A percentile compares a stretch with the other conserved stretches of the same genome.
Conservation (phyloP, 2,888 invertebrate genomes). For the Scelioninae gen. 1 region DNA sequence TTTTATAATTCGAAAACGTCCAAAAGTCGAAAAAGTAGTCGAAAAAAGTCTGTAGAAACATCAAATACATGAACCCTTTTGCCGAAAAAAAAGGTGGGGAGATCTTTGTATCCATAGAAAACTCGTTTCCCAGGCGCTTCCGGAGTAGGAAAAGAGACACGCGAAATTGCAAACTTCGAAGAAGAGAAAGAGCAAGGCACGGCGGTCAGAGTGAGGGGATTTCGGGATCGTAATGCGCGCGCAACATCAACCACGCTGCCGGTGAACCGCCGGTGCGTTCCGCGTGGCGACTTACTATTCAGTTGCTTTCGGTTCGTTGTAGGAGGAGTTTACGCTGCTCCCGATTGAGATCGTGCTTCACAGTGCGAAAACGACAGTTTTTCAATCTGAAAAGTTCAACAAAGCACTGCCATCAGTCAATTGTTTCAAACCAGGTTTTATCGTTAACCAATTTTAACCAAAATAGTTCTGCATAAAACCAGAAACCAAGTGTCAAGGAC, state of each 20-base stretch:
- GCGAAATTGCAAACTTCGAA: conserved; percentile 57
- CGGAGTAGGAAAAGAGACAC: conserved; percentile 42
- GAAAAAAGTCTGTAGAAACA: background rate
- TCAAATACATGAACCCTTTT: background rate
- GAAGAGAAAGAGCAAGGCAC: conserved; percentile 56
- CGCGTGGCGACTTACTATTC: conserved; percentile 69
- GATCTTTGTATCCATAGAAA: conserved; percentile 55
- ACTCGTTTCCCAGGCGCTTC: conserved; percentile 61
- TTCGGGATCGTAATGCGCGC: conserved; percentile 76
- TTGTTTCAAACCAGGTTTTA: background rate
- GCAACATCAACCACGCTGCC: conserved; percentile 80
- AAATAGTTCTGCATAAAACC: background rate
- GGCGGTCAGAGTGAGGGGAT: conserved; percentile 54
- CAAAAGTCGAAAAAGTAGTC: background rate
- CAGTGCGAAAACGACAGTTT: conserved; percentile 1
- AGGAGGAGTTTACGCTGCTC: conserved; percentile 55
- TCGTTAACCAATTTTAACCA: background rate
- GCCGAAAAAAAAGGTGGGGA: background rate
- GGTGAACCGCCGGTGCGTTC: conserved; percentile 69
- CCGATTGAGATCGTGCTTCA: background rate
- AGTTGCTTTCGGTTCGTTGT: conserved; percentile 79
- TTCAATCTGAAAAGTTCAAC: too few species aligned
- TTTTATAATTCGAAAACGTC: too few species aligned
- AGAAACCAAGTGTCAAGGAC: background rate
- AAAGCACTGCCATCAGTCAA: background rate